These are phyloP conservation scores for Aleiodes testaceus DNA, from an alignment of 2,888 invertebrate species.

Conservation along the genomic window DNA sequence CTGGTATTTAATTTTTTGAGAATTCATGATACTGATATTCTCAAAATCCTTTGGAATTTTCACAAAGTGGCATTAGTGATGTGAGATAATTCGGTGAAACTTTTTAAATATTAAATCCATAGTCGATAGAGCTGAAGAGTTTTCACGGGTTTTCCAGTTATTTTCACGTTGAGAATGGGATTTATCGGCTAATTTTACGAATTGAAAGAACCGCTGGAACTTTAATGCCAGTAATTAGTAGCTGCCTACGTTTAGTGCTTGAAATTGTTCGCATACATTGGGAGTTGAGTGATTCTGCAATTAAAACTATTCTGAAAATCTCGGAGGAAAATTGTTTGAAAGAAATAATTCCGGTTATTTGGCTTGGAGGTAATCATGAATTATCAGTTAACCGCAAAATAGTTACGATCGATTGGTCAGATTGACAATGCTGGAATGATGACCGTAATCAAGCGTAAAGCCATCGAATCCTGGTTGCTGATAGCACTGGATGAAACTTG, in stretches of 20 bases:
- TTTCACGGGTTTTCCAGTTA: neutral
- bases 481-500: constrained; percentile 8
- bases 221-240: constrained; percentile 24
- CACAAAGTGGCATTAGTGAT: too few species aligned
- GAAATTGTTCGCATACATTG: constrained; percentile 25
- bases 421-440: neutral
- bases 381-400: neutral
- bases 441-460: constrained; percentile 23
- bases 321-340: neutral
- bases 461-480: constrained; percentile 2
- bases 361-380: neutral
- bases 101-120: constrained; percentile 3
- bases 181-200: constrained; percentile 22
- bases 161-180: neutral
- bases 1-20: too few species aligned
- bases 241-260: neutral
- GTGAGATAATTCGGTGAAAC: too few species aligned
- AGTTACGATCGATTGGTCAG: neutral
- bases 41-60: too few species aligned
- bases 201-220: constrained; percentile 19
- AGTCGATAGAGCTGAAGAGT: neutral
- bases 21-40: too few species aligned
- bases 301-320: neutral
- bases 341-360: too few species aligned
- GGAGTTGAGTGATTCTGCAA: neutral